A percentile compares a stretch with the other conserved stretches of the same genome.
Evolutionary conservation across 2,797 vertebrate genomes (phyloP).

Genomic region (Morus bassanus): DNA sequence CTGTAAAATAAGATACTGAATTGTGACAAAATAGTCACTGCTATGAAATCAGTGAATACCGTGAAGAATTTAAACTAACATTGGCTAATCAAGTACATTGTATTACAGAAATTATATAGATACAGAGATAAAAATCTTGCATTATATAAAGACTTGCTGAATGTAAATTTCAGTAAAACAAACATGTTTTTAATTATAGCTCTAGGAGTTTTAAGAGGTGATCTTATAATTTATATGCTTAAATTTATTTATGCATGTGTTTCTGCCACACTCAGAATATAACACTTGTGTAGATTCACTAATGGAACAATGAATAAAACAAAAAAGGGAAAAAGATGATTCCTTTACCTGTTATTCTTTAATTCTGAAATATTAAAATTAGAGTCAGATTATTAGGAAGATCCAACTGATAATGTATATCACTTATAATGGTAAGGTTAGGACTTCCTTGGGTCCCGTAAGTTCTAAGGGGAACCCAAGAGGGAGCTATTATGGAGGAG

Average conservation of each 20-base stretch:
- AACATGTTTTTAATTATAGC: neutral
- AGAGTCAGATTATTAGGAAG: neutral
- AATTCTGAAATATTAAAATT: neutral
- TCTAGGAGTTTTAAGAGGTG: neutral
- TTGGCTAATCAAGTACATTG: constrained; percentile 7
- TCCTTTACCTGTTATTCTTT: neutral
- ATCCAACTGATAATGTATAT: neutral
- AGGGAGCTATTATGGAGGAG: neutral
- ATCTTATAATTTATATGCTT: neutral
- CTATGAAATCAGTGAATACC: constrained; percentile 33
- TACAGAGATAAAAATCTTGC: neutral
- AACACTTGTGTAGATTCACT: neutral
- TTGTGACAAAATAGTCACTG: constrained; percentile 61
- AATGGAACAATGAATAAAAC: neutral
- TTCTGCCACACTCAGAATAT: neutral
- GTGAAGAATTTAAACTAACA: constrained; percentile 27
- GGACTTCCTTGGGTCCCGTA: neutral
- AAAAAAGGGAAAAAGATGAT: neutral
- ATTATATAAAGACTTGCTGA: neutral
- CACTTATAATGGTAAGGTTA: neutral
- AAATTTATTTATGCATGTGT: neutral
- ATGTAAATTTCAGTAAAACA: neutral
- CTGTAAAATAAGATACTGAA: constrained; percentile 66
- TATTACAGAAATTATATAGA: neutral
- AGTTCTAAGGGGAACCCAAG: neutral